Evolutionary conservation across 2,113 vertebrate species (phyloP), one percentile per base, ranked within the genome.

Genomic region (Upupa epops): DNA sequence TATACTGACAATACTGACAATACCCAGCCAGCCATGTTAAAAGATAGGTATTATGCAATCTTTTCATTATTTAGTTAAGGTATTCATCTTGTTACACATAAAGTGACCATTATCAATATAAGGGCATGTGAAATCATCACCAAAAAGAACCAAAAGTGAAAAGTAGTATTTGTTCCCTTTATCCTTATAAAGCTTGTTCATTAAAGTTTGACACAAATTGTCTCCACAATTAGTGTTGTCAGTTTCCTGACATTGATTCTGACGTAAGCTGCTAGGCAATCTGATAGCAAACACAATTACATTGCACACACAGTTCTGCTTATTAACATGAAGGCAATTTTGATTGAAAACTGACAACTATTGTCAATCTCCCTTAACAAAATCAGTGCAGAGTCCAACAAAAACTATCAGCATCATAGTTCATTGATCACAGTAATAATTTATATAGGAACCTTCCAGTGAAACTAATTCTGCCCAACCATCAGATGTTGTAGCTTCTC

Each of bases 361-460:
- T 81, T 96, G 97, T 91, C 75, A 83, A 83, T 72, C 45, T 96
- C 78, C 84, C 83, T 87, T 94, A 94, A 92, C 55, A 92, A 92
- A 28, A 77, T 61, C 37, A 90, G 64, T 69, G 25, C 36, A 76
- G 46, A 95, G 74, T 75, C 91, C 60, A 94, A 92, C 78, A 95
- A 93, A 93, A 63, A 81, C 48, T 93, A 72, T 86, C 64, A 51
- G 56, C 36, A 78, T 83, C 46, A 94, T 60, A 91, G 77, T 93
- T 94, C 89, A 93, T 92, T 97, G 97, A 94, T 29, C 73, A 96
- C 51, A 94, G 25, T 68, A 92, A 92, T 82, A 88, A 93, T 80
- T 70, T 95, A 87, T 32, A 58, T 80, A 49, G 55, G 80, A 97
- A 94, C 29, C 66, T 85, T 34, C 59, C 36, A 94, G 52, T 77